These are phyloP conservation scores for Aphidoletes aphidimyza DNA, from an alignment of 2,888 invertebrate species.

Conservation along the genomic window DNA sequence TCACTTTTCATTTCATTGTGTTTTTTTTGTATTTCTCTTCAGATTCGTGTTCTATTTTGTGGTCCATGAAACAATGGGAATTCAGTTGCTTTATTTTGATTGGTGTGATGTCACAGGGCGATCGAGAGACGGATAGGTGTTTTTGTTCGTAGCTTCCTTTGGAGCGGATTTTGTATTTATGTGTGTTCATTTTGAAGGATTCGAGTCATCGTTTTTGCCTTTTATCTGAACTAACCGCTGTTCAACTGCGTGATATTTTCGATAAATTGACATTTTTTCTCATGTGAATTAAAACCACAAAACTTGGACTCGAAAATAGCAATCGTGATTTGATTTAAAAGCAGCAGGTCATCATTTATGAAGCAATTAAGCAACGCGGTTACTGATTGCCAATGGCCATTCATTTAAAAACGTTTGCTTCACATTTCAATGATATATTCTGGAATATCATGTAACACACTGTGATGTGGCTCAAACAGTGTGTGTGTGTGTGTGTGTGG, in stretches of 20 bases:
- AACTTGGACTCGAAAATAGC: background rate
- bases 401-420: background rate
- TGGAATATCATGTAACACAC: slow-evolving; percentile 36
- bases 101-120: background rate
- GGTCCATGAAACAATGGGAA: background rate
- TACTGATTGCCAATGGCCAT: slow-evolving; percentile 23
- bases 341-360: slow-evolving; percentile 45
- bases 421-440: slow-evolving; percentile 39
- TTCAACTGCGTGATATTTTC: slow-evolving; percentile 19
- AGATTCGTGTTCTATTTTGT: background rate
- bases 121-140: background rate
- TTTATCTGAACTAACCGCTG: background rate
- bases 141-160: background rate
- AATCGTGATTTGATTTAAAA: slow-evolving; percentile 45
- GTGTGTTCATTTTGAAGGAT: background rate
- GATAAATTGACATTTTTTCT: background rate
- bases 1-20: slow-evolving; percentile 13
- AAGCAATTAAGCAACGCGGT: slow-evolving; percentile 34
- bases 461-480: too few relatives aligned
- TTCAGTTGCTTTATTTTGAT: background rate
- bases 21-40: background rate
- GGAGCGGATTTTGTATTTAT: background rate
- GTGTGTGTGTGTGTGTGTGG: too few relatives aligned
- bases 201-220: background rate
- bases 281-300: background rate